Evolutionary conservation across 2,888 invertebrate species (phyloP), one percentile per base, ranked within the genome.

Genomic region (Axea sp.): DNA sequence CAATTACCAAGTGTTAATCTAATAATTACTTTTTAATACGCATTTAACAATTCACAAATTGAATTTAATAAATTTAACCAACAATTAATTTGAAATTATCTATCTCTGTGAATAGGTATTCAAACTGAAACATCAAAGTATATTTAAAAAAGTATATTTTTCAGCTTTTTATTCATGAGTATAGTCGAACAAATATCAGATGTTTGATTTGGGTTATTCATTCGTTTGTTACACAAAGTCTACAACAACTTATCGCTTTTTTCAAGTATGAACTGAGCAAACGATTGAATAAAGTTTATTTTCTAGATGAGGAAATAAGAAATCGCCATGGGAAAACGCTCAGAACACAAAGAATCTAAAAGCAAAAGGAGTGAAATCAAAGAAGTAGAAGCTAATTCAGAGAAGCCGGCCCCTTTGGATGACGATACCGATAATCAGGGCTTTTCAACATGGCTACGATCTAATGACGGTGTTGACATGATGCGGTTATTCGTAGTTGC

Each of bases 401-500:
- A 76, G 5, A 75, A 57, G 3, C 26, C 35, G 30, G 31, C 26
- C 4, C 69, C 76, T 0, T 17, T 79, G 28, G 82, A 81, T 55
- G 83, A 86, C 8, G 82, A 83, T 15, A 60, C 64, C 26, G 77
- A 84, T 1, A 87, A 87, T 76, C 83, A 85, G 72, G 86, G 87
- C 1, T 87, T 87, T 43, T 76, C 83, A 28, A 80, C 79, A 8
- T 87, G 87, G 87, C 75, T 90, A 14, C 82, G 87, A 75, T 90
- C 92, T 78, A 89, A 91, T 75, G 91, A 92, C 75, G 93, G 93
- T 35, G 85, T 92, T 76, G 93, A 93, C 82, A 93, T 92, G 87
- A 92, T 95, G 92, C 92, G 92, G 87, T 88, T 95, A n/a, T 95
- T 95, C 84, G 93, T 95, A 12, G 89, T 95, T 65, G 92, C 93